Conservation (phyloP, 2,113 vertebrate genomes). For the Mirounga angustirostris region DNA sequence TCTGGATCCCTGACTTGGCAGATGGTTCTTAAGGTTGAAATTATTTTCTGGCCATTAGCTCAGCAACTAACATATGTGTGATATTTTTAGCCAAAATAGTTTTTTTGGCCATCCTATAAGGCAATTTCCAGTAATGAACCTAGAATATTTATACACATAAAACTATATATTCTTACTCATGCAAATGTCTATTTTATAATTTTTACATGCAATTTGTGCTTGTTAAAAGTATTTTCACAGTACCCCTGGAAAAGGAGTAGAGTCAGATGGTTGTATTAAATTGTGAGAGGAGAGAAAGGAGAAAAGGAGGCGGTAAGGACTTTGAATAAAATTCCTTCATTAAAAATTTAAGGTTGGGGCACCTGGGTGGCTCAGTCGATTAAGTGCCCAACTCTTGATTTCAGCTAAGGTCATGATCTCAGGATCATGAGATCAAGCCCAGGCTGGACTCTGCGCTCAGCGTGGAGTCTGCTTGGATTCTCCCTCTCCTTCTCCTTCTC, state of each 20-base stretch:
- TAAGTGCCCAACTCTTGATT: not conserved
- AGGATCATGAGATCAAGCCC: not conserved
- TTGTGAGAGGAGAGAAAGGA: not conserved
- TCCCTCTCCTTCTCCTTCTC: not conserved
- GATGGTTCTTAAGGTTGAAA: not conserved
- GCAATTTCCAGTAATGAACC: not conserved
- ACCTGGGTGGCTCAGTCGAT: not conserved
- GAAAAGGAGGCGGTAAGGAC: not conserved
- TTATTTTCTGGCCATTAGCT: not conserved
- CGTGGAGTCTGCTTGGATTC: not conserved
- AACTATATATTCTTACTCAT: not conserved
- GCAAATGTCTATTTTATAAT: not conserved
- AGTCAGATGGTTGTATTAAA: not conserved
- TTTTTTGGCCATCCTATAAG: not conserved
- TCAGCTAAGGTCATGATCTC: not conserved
- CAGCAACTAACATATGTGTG: not conserved
- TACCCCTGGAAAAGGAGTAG: not conserved
- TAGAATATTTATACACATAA: not conserved
- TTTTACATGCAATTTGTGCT: not conserved
- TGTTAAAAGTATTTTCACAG: conserved; percentile 38
- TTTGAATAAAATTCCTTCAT: not conserved
- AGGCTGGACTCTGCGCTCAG: not conserved
- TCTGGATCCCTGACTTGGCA: not conserved
- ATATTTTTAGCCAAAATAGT: not conserved
- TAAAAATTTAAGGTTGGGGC: not conserved